Percentiles rank a stretch among this genome's conserved stretches.
phyloP scores from a whole-genome alignment of 2,113 vertebrate species.

The Oxyruncus cristatus region DNA sequence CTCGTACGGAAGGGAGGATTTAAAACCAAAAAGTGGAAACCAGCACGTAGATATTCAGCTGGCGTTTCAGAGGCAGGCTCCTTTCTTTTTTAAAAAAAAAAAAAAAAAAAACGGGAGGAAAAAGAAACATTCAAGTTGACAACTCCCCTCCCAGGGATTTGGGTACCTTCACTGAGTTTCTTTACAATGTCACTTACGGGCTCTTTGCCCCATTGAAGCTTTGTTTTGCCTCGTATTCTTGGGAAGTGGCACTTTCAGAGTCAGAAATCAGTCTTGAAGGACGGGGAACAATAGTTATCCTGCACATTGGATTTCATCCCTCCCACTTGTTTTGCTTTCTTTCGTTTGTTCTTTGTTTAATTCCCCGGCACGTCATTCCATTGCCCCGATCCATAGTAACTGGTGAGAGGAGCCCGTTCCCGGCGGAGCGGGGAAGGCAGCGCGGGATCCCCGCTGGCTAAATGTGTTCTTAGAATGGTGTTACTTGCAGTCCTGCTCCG shows the following conservation, averaged over 20 bases:
- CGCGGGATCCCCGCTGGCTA: not conserved
- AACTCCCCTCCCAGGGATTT: slow-evolving; percentile 47
- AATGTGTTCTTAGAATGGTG: not conserved
- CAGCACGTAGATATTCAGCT: rapidly evolving
- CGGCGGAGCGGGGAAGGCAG: not conserved
- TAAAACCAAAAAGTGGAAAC: not conserved
- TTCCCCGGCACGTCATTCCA: slow-evolving; percentile 50
- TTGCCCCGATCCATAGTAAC: slow-evolving; percentile 60
- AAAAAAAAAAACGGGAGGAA: not conserved
- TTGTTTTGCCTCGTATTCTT: slow-evolving; percentile 53
- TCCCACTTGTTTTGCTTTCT: slow-evolving; percentile 67
- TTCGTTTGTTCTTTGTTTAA: slow-evolving; percentile 61
- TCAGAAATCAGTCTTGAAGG: slow-evolving; percentile 57
- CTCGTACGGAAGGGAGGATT: not conserved
- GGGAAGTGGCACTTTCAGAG: slow-evolving; percentile 62
- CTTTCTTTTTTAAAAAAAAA: not conserved
- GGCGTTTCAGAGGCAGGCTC: not conserved
- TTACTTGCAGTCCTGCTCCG: not conserved
- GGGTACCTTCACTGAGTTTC: slow-evolving; percentile 24
- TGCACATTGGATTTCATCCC: slow-evolving; percentile 44
- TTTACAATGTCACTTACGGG: slow-evolving; percentile 35
- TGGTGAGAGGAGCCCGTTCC: not conserved
- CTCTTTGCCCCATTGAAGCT: slow-evolving; percentile 7
- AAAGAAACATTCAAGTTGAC: slow-evolving; percentile 53
- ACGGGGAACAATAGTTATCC: slow-evolving; percentile 47